Evolutionary conservation across 2,113 vertebrate genomes (phyloP).

Genomic region (Alexandromys fortis): DNA sequence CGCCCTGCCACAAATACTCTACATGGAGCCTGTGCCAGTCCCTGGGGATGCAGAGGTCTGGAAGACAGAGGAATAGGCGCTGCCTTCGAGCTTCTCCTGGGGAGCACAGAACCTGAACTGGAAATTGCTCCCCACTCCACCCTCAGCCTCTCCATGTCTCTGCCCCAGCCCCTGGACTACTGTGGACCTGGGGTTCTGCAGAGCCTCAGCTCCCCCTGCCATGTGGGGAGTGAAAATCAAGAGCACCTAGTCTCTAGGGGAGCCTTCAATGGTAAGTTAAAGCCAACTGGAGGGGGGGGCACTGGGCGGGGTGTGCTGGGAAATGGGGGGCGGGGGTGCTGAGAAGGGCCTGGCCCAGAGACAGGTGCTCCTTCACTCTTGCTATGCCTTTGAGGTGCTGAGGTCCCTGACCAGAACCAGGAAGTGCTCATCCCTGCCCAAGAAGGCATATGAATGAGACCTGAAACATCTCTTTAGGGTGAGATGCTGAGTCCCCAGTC

Average conservation of each 20-base stretch:
- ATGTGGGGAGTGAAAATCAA: neutral
- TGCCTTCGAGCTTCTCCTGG: neutral
- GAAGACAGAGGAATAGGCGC: neutral
- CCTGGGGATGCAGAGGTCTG: neutral
- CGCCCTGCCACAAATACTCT: neutral
- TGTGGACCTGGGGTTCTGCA: neutral
- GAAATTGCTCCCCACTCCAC: neutral
- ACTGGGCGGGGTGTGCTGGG: neutral
- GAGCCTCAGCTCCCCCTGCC: neutral
- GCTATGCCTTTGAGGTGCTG: neutral
- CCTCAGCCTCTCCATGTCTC: neutral
- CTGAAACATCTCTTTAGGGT: neutral
- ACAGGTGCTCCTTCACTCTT: neutral
- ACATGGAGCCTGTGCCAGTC: neutral
- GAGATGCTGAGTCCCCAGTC: neutral
- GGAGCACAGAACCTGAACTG: neutral
- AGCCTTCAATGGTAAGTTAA: neutral
- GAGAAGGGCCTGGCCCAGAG: neutral
- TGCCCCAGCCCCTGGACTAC: neutral
- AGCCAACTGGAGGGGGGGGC: neutral
- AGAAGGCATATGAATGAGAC: neutral
- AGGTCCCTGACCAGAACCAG: neutral
- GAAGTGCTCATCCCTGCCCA: neutral
- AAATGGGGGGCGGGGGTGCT: neutral
- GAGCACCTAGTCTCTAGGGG: neutral